A percentile compares a stretch with the other conserved stretches of the same genome.
Conservation (phyloP, 2,113 vertebrate genomes). For the Muntiacus reevesi region DNA sequence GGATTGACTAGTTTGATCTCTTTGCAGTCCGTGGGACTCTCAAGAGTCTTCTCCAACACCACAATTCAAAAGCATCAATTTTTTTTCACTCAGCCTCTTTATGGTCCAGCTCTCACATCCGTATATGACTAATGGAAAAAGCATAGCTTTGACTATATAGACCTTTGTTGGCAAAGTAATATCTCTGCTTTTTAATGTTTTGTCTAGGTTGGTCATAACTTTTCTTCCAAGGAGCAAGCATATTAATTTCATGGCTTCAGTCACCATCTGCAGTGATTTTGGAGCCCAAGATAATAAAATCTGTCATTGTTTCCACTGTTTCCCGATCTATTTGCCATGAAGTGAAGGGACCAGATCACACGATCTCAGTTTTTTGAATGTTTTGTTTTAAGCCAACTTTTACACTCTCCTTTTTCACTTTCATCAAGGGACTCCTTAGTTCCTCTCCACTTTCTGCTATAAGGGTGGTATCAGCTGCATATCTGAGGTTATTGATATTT, state of each 20-base stretch:
- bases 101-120: background rate
- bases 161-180: background rate
- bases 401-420: background rate
- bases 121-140: background rate
- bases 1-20: background rate
- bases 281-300: background rate
- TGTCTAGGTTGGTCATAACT: background rate
- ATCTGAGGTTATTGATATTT: background rate
- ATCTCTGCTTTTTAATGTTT: background rate
- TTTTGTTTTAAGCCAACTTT: background rate
- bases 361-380: background rate
- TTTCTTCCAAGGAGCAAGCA: background rate
- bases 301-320: background rate
- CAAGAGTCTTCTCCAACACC: background rate
- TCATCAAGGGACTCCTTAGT: background rate
- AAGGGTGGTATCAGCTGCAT: background rate
- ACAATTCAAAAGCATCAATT: background rate
- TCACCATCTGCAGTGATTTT: background rate
- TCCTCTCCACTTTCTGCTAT: background rate
- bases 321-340: background rate
- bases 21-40: background rate
- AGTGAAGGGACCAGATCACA: background rate
- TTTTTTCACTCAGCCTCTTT: fast-evolving
- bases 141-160: background rate
- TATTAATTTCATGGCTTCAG: background rate